Base-by-base conservation (phyloP, 2,797 vertebrate species). In the Pangasius krempfi region DNA sequence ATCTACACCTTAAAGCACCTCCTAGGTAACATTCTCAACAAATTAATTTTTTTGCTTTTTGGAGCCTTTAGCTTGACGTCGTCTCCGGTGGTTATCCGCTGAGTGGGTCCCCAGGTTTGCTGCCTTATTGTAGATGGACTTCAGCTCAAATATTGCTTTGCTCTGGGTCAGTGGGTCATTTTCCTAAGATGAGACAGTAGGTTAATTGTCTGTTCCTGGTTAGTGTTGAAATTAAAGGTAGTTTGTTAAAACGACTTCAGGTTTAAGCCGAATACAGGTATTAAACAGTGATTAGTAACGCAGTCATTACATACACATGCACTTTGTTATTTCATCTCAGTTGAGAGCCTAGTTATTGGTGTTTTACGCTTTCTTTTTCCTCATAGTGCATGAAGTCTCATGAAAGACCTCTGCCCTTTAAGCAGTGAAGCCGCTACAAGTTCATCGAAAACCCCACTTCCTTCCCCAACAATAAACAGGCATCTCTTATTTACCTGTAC, bases 81-180 rank as follows among this genome's bases (percentile, higher is more conserved):
- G 85, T 73, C 87, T 89, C 62, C 90, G 84, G 70, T 30, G 84
- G 40, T 64, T 87, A 12, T 89, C 84, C 4, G 30, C 75, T 40
- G 87, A 81, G 20, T 1, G 0, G n/a, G 47, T 60, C 60, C 40
- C 86, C 72, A 92, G 30, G 5, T 37, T 22, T 5, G 85, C 20
- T 37, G 87, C 91, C 20, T 78, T 62, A 14, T 87, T 91, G 86
- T 91, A 92, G 82, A 92, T 14, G 0, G 0, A 37, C 73, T 86
- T 90, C 47, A 92, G 75, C 86, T 92, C 92, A 47, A 75, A 89
- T 68, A 92, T 30, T 7, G 92, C 92, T 88, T 92, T 92, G 37
- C 9, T 75, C 79, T 92, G 92, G 85, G 91, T 73, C 22, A 52
- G 6, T 54, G 88, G 88, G 44, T 92, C 89, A 78, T 64, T 84